Conservation (phyloP, 2,888 invertebrate genomes). For the Arrhopalites spinosus region DNA sequence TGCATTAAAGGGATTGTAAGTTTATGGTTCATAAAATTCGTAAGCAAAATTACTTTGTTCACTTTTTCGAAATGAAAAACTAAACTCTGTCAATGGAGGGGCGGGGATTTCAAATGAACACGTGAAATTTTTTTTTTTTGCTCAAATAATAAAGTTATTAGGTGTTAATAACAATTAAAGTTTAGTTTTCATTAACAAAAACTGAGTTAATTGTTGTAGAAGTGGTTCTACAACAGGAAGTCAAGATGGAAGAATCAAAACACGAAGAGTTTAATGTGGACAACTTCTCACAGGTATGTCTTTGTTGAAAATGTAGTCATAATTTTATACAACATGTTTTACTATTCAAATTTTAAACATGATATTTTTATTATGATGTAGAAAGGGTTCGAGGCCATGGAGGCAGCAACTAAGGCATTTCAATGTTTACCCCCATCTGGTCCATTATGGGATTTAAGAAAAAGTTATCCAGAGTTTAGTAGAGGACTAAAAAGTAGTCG, state of each 20-base stretch:
- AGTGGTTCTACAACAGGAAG: too few species aligned
- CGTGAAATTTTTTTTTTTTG: too few species aligned
- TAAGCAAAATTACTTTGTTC: too few species aligned
- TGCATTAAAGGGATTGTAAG: too few species aligned
- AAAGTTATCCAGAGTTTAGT: conserved; percentile 76
- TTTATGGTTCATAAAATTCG: too few species aligned
- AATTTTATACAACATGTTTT: not conserved
- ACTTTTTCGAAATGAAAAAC: too few species aligned
- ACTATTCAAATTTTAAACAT: not conserved
- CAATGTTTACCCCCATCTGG: conserved; percentile 74
- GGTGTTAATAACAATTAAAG: too few species aligned
- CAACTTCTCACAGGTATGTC: conserved; percentile 32
- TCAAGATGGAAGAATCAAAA: conserved; percentile 6
- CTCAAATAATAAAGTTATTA: too few species aligned
- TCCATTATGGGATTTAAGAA: conserved; percentile 72
- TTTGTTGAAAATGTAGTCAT: not conserved
- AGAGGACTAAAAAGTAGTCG: conserved; percentile 69
- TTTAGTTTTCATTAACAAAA: too few species aligned
- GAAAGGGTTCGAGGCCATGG: conserved; percentile 70
- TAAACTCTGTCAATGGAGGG: too few species aligned
- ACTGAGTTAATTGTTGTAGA: too few species aligned
- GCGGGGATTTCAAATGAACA: too few species aligned
- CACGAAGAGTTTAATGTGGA: conserved; percentile 21
- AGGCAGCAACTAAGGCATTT: conserved; percentile 71
- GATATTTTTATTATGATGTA: conserved; percentile 59